These are phyloP conservation scores for Sycophila texana DNA, from an alignment of 2,888 invertebrate genomes.

Conservation along the genomic window DNA sequence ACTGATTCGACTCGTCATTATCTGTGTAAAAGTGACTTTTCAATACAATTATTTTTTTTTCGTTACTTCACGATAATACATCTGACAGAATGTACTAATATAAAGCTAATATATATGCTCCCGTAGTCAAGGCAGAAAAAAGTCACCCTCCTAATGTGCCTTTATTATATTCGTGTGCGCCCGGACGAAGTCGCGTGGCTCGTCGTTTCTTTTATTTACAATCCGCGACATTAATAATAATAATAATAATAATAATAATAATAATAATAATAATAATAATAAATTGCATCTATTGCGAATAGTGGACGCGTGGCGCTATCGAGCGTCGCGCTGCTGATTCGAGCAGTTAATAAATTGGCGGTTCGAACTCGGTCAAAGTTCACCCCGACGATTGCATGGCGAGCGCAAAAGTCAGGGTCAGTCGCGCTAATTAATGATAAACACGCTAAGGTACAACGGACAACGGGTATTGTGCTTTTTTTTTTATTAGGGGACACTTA, in stretches of 20 bases:
- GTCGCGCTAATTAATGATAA: slow-evolving; percentile 20
- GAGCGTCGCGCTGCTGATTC: not conserved
- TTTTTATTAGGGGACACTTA: not conserved
- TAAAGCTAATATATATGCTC: not conserved
- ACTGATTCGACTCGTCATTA: not conserved
- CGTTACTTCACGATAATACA: not conserved
- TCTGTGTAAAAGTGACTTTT: slow-evolving; percentile 11
- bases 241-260: no score
- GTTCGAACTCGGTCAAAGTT: not conserved
- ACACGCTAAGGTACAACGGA: slow-evolving; percentile 1
- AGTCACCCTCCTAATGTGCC: slow-evolving; percentile 29
- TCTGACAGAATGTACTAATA: not conserved
- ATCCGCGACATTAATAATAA: not conserved
- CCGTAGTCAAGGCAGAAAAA: not conserved
- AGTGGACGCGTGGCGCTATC: no score
- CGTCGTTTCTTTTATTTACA: slow-evolving; percentile 37
- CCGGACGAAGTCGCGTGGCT: slow-evolving; percentile 17
- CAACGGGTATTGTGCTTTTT: not conserved
- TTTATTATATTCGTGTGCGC: slow-evolving; percentile 17
- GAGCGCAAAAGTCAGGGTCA: slow-evolving; percentile 18
- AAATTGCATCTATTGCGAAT: not conserved
- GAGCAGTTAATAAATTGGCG: not conserved
- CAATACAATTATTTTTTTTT: not conserved
- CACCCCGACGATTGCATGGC: not conserved
- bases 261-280: no score